These are phyloP conservation scores for Clarias gariepinus DNA, from an alignment of 2,113 vertebrate species.

Conservation along the genomic window DNA sequence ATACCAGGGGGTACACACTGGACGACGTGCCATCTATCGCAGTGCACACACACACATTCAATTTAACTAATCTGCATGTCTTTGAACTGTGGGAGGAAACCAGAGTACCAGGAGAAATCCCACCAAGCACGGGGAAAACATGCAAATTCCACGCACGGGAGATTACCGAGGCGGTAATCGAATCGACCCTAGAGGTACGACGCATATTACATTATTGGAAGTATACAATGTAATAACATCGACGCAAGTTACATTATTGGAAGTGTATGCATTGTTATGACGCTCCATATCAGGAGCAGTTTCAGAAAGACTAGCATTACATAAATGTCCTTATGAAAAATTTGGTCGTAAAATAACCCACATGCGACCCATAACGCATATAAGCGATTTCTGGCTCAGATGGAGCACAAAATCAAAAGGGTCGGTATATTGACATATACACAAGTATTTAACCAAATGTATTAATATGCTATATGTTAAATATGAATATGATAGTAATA, in stretches of 20 bases:
- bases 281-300: neutral
- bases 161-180: too few species aligned
- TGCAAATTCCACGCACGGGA: too few species aligned
- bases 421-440: neutral
- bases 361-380: neutral
- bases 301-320: neutral
- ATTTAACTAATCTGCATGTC: too few species aligned
- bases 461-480: neutral
- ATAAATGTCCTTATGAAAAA: neutral
- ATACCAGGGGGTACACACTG: too few species aligned
- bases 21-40: too few species aligned
- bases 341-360: neutral
- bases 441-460: neutral
- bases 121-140: too few species aligned
- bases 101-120: too few species aligned
- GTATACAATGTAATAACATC: neutral
- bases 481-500: neutral
- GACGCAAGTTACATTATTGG: neutral
- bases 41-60: too few species aligned
- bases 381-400: neutral
- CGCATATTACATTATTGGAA: too few species aligned
- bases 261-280: neutral
- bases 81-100: too few species aligned
- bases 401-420: neutral
- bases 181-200: too few species aligned